phyloP scores from a whole-genome alignment of 37 sponge, comb jelly and placozoan genomes.

The Bolinopsis microptera region DNA sequence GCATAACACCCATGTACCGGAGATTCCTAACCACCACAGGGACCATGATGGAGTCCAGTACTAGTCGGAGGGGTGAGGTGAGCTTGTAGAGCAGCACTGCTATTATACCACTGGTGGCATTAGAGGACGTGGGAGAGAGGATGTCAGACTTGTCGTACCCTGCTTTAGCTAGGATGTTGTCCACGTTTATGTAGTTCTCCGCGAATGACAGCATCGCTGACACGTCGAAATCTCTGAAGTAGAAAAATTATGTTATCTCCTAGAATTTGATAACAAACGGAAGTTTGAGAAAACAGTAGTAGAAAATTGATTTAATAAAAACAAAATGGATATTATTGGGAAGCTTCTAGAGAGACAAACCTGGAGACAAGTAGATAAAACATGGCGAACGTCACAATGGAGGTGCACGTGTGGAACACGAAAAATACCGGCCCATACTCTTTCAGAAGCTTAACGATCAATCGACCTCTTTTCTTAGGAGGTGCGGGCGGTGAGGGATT shows the following conservation, averaged over 20 bases:
- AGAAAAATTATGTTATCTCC: too few species aligned
- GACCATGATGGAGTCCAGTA: conserved; percentile 9
- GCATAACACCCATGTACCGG: conserved; percentile 5
- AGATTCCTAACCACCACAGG: conserved; percentile 25
- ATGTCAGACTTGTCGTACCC: neutral
- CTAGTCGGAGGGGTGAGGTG: neutral
- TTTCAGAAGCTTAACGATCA: neutral
- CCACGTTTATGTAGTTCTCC: conserved; percentile 5
- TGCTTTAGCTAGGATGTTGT: neutral
- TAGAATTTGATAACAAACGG: too few species aligned
- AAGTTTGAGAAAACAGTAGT: too few species aligned
- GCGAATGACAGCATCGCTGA: neutral
- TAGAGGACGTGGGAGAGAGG: neutral
- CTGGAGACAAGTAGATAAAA: conserved; percentile 37
- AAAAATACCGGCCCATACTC: conserved; percentile 51
- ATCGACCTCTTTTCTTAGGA: neutral
- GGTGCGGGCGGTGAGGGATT: neutral
- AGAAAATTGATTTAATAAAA: too few species aligned
- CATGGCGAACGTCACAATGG: neutral
- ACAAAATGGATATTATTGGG: too few species aligned
- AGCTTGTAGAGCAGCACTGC: conserved; percentile 36
- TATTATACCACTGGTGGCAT: neutral
- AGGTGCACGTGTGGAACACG: conserved; percentile 1
- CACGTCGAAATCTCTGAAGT: conserved; percentile 35
- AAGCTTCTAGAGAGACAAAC: neutral